These are phyloP conservation scores for Nibea coibor DNA, from an alignment of 2,113 vertebrate genomes.

Conservation along the genomic window DNA sequence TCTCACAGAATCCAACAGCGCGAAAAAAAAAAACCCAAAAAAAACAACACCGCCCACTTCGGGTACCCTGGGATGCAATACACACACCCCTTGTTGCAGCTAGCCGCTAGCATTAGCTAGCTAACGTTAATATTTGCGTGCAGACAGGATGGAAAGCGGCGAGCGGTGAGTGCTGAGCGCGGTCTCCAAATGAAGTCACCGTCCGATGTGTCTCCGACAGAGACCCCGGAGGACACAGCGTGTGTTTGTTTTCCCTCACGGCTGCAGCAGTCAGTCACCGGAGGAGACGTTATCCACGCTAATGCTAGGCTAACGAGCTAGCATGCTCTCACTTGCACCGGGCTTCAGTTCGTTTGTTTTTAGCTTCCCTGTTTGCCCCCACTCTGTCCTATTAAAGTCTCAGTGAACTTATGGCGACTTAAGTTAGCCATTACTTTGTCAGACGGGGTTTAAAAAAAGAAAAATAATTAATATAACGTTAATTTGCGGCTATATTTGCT, in stretches of 20 bases:
- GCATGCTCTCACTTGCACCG: background rate
- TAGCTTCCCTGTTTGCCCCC: background rate
- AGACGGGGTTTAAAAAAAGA: background rate
- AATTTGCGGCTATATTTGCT: background rate
- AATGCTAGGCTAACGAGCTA: slow-evolving; percentile 68
- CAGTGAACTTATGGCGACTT: background rate
- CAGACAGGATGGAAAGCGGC: slow-evolving; percentile 63
- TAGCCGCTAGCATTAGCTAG: slow-evolving; percentile 51
- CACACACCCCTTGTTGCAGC: slow-evolving; percentile 23
- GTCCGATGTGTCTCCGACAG: background rate
- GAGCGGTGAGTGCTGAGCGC: slow-evolving; percentile 62
- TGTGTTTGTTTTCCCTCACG: background rate
- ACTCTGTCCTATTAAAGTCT: background rate
- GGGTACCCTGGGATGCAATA: background rate
- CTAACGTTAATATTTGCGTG: background rate
- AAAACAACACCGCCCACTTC: slow-evolving; percentile 49
- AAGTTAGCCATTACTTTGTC: no score
- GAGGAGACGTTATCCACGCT: background rate
- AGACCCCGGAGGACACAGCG: background rate
- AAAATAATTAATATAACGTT: background rate
- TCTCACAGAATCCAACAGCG: background rate
- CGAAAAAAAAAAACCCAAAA: fast-evolving
- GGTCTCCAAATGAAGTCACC: background rate
- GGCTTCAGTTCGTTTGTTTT: background rate
- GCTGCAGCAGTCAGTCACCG: background rate